These are phyloP conservation scores for Neostethus bicornis DNA, from an alignment of 2,797 vertebrate genomes.

Conservation along the genomic window DNA sequence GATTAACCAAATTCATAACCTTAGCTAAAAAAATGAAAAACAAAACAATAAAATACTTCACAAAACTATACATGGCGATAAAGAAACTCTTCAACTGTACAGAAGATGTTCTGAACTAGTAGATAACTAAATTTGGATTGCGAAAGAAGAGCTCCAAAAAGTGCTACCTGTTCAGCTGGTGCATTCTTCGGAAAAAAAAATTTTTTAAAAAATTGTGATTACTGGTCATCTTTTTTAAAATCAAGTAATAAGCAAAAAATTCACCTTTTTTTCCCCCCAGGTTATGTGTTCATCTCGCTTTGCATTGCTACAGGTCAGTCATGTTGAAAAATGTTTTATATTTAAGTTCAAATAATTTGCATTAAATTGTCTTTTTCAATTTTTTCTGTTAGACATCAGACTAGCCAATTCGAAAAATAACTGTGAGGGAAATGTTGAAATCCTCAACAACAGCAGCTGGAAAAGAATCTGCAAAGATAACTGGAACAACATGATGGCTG, in stretches of 20 bases:
- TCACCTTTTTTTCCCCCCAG: neutral
- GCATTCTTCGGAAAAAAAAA: too few relatives aligned
- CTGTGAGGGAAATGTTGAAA: conserved; percentile 5
- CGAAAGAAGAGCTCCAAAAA: too few relatives aligned
- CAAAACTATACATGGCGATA: too few relatives aligned
- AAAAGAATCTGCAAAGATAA: neutral
- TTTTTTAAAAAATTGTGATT: too few relatives aligned
- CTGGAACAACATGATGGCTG: neutral
- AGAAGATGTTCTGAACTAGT: too few relatives aligned
- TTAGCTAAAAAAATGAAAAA: too few relatives aligned
- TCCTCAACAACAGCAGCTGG: neutral
- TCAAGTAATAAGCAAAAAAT: too few relatives aligned
- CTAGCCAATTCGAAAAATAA: neutral
- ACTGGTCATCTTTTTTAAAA: neutral
- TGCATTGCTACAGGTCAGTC: conserved; percentile 4
- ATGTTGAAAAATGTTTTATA: neutral
- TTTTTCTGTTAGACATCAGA: neutral
- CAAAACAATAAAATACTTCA: too few relatives aligned
- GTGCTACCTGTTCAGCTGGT: too few relatives aligned
- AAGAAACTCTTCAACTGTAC: too few relatives aligned
- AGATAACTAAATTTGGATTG: too few relatives aligned
- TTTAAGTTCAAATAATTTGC: neutral
- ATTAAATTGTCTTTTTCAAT: neutral
- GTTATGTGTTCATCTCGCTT: neutral
- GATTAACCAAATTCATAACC: too few relatives aligned